These are phyloP conservation scores for Delia radicum DNA, from an alignment of 1,140 invertebrate species.

Conservation along the genomic window DNA sequence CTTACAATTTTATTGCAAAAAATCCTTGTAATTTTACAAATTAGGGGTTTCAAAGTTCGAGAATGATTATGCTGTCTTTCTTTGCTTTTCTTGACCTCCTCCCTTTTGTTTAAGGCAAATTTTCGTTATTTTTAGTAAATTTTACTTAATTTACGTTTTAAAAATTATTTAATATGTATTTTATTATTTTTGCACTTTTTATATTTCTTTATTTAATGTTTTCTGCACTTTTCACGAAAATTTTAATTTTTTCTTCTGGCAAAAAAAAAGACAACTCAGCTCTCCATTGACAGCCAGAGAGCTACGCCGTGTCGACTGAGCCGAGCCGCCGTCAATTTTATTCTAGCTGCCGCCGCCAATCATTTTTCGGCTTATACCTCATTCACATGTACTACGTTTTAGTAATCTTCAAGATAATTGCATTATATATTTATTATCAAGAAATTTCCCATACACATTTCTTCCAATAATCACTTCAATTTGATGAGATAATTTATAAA, in stretches of 20 bases:
- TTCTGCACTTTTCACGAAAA: conserved; percentile 12
- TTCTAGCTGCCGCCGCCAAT: no score
- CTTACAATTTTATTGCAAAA: background rate
- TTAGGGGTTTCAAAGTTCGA: conserved; percentile 22
- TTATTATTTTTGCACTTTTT: background rate
- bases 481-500: no score
- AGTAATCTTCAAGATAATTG: no score
- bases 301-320: no score
- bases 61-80: background rate
- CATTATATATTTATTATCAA: no score
- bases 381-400: no score
- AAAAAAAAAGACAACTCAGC: conserved; percentile 20
- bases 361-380: no score
- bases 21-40: conserved; percentile 16
- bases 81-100: background rate
- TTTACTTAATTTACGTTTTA: background rate
- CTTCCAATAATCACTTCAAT: no score
- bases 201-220: background rate
- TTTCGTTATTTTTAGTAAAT: background rate
- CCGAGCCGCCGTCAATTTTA: no score
- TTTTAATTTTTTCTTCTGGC: background rate
- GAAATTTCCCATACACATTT: no score
- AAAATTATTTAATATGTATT: background rate
- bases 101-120: background rate
- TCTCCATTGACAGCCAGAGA: background rate